phyloP scores from a whole-genome alignment of 2,888 invertebrate genomes.

The Pheosia gnoma region DNA sequence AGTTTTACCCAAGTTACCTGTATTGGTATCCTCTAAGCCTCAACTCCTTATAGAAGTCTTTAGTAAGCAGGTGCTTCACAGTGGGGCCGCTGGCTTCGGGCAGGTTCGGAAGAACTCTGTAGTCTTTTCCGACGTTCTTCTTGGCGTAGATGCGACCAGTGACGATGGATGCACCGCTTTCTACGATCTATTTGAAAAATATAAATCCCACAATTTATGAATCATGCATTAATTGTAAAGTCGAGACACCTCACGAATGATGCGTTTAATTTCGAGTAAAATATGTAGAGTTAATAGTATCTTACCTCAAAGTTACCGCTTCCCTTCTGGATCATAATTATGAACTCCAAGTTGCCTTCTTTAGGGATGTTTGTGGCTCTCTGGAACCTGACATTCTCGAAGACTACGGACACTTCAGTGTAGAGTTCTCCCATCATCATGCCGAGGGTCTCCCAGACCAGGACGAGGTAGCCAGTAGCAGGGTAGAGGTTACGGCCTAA shows the following conservation, averaged over 20 bases:
- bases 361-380: conserved; percentile 92
- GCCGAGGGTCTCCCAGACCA: conserved; percentile 92
- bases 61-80: conserved; percentile 80
- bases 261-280: too few relatives aligned
- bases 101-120: conserved; percentile 72
- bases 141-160: conserved; percentile 87
- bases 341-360: conserved; percentile 85
- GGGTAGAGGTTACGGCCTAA: conserved; percentile 90
- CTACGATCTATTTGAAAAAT: conserved; percentile 81
- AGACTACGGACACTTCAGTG: conserved; percentile 90
- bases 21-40: conserved; percentile 89
- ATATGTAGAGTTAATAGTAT: not conserved
- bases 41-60: conserved; percentile 89
- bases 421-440: conserved; percentile 87
- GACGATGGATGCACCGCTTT: conserved; percentile 87
- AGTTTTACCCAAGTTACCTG: conserved; percentile 53
- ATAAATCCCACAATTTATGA: too few relatives aligned
- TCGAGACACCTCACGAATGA: too few relatives aligned
- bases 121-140: conserved; percentile 82
- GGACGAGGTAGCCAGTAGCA: conserved; percentile 91
- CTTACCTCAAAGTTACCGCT: conserved; percentile 86
- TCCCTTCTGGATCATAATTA: conserved; percentile 88
- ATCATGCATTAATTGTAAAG: too few relatives aligned
- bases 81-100: conserved; percentile 68
- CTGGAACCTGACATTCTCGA: conserved; percentile 93